Evolutionary conservation across 2,113 vertebrate species (phyloP), one percentile per base, ranked within the genome.

Genomic region (Leptobrachium ailaonicum): DNA sequence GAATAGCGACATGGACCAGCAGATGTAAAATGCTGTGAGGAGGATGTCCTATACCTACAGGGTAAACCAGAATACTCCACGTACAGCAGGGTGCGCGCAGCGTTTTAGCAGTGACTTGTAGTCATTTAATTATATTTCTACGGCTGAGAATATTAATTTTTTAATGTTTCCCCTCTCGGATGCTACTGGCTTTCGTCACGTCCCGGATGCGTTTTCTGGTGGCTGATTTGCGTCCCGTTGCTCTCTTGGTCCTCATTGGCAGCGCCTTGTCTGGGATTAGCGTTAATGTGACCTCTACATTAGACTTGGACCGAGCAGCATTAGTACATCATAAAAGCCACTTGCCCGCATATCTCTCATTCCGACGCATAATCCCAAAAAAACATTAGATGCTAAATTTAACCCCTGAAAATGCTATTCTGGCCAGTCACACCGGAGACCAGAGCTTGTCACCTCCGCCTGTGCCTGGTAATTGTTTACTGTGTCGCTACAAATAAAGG

Each of bases 401-500:
- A 84, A 83, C 70, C 41, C 70, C 66, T 44, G 68, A 76, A 85
- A 76, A 74, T 2, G 2, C 73, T 44, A 12, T 50, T 5, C 66
- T 71, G 42, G 66, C 73, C 77, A 73, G 68, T 43, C 73, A 72
- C 68, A 83, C 63, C 0, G 4, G 82, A 84, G 84, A 77, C 79
- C 41, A 80, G 71, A 76, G 80, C 74, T 45, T 83, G 77, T 81
- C 82, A 83, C 80, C 75, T 85, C 67, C 14, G 43, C 73, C 73
- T 80, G 82, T 45, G 68, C 13, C n/a, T 70, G 12, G 41, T 71
- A 71, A 66, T 72, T 72, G 80, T 83, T 79, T 66, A 68, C 71
- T 69, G 58, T 0, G 10, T 67, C 78, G 71, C 82, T 82, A 69
- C 41, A 66, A 83, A 79, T 71, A 74, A 71, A 41, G 44, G 12